Percentiles rank a stretch among this genome's conserved stretches.
Conservation (phyloP, 2,797 vertebrate genomes). For the Gallinago nigripennis region DNA sequence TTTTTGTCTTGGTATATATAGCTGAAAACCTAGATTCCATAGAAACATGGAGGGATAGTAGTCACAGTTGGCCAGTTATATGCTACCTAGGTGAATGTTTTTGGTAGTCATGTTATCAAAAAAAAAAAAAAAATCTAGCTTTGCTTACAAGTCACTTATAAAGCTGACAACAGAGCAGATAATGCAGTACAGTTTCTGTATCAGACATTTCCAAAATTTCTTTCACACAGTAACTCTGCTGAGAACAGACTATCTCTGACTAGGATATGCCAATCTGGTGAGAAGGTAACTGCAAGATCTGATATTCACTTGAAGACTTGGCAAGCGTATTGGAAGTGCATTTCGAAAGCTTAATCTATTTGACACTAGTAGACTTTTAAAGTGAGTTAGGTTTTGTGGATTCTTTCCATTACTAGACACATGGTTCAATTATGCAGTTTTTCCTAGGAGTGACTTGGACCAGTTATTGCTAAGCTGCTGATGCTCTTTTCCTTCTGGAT, state of each 20-base stretch:
- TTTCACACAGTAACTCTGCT: background rate
- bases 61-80: conserved; percentile 59
- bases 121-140: background rate
- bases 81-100: conserved; percentile 57
- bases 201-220: background rate
- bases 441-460: background rate
- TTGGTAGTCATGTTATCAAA: conserved; percentile 12
- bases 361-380: background rate
- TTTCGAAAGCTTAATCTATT: background rate
- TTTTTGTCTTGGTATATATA: background rate
- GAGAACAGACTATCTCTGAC: background rate
- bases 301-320: background rate
- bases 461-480: background rate
- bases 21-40: conserved; percentile 21
- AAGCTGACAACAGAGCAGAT: conserved; percentile 33
- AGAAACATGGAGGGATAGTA: conserved; percentile 24
- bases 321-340: background rate
- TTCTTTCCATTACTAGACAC: background rate
- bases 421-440: background rate
- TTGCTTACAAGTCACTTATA: background rate
- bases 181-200: conserved; percentile 3
- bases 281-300: background rate
- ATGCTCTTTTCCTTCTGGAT: background rate
- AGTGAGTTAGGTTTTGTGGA: background rate
- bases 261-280: background rate